phyloP scores from a whole-genome alignment of 2,888 invertebrate genomes.

The Dioctria rufipes region DNA sequence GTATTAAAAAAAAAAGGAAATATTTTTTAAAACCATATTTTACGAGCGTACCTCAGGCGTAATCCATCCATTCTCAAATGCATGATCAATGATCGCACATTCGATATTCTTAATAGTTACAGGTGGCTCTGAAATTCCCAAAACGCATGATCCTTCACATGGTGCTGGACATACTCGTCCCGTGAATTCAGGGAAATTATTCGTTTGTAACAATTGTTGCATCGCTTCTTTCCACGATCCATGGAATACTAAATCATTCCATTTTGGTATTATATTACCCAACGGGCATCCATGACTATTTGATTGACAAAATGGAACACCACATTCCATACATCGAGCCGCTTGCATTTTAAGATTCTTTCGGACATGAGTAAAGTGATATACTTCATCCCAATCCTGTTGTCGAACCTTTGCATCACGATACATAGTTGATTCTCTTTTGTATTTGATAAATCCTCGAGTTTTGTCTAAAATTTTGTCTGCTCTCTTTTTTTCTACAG shows the following conservation, averaged over 20 bases:
- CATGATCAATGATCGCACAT: slow-evolving; percentile 98
- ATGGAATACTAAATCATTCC: slow-evolving; percentile 97
- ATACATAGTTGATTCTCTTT: slow-evolving; percentile 89
- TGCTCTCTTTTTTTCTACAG: slow-evolving; percentile 83
- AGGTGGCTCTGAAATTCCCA: slow-evolving; percentile 95
- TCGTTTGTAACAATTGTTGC: slow-evolving; percentile 94
- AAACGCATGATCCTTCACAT: slow-evolving; percentile 98
- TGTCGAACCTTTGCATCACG: slow-evolving; percentile 87
- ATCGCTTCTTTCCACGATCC: slow-evolving; percentile 96
- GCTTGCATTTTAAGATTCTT: slow-evolving; percentile 93
- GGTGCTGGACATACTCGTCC: slow-evolving; percentile 97
- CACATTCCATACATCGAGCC: slow-evolving; percentile 98
- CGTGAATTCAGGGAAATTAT: slow-evolving; percentile 99
- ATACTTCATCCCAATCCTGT: slow-evolving; percentile 98
- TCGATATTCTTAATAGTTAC: slow-evolving; percentile 99
- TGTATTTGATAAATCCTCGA: slow-evolving; percentile 96
- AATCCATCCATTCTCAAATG: slow-evolving; percentile 97
- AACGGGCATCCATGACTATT: slow-evolving; percentile 94
- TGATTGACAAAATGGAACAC: slow-evolving; percentile 98
- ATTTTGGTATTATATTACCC: slow-evolving; percentile 98
- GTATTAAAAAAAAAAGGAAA: no score
- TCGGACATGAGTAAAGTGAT: slow-evolving; percentile 87
- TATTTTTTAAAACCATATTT: no score
- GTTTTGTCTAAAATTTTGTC: slow-evolving; percentile 88
- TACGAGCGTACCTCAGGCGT: slow-evolving; percentile 76